Base-by-base conservation (phyloP, 35 echinoderm and acorn worm genomes). In the Ptychodera flava region DNA sequence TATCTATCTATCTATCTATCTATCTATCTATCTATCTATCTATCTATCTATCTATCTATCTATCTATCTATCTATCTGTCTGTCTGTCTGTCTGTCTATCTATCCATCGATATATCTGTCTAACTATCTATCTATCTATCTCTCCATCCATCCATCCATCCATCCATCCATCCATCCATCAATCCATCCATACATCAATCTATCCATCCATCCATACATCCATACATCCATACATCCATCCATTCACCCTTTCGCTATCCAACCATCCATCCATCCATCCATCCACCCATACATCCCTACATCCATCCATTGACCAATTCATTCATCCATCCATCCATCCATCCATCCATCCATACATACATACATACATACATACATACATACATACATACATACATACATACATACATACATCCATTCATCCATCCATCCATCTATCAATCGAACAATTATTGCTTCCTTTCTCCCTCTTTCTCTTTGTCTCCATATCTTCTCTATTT, bases 21-120 rank as follows among this genome's bases (percentile, higher is more conserved):
- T 64, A 64, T 64, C 45, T 64, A 64, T 64, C 45, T 64, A 64
- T 64, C 45, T 64, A 64, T 64, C 45, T 64, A 64, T 64, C 45
- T 64, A 64, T 64, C 45, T 64, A 64, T 64, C 45, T 64, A 64
- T 64, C 45, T 64, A 64, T 64, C 45, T 64, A 64, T 64, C 45
- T 64, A 64, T 64, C 45, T 64, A 64, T 64, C 45, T 64, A 64
- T 64, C 45, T 64, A 64, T 64, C 45, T 64, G 45, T 64, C 45
- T 64, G 45, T 64, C 45, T 64, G 45, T 64, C 45, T 64, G 45
- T 64, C 45, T 64, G 45, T 64, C 45, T 64, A 22, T 64, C 45
- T 64, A 22, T 64, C 45, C 22, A 22, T 64, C 45, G 6, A 22
- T 64, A 6, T 64, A 22, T 64, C 45, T 64, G 45, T 64, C 45